A percentile compares a stretch with the other conserved stretches of the same genome.
These are phyloP conservation scores for Campaea margaritaria DNA, from an alignment of 2,888 invertebrate genomes.

Conservation along the genomic window DNA sequence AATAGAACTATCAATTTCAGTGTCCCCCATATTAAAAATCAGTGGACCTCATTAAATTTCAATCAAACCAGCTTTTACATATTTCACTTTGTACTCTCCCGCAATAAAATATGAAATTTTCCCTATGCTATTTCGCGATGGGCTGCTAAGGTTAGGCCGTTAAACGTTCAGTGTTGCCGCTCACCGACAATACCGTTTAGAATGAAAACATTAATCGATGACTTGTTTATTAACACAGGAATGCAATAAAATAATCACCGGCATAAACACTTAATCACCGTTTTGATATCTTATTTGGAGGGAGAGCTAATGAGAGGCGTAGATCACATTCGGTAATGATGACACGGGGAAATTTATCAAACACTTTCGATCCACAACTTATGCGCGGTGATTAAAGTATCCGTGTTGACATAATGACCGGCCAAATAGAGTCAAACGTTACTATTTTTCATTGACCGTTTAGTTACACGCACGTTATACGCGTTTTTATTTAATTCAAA, in stretches of 20 bases:
- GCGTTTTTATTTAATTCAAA: constrained; percentile 23
- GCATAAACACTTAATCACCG: constrained; percentile 72
- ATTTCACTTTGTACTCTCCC: constrained; percentile 27
- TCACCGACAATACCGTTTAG: constrained; percentile 60
- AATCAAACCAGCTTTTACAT: constrained; percentile 45
- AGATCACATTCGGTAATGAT: constrained; percentile 81
- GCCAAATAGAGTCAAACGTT: constrained; percentile 72
- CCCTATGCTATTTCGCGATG: constrained; percentile 54
- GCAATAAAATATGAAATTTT: constrained; percentile 45
- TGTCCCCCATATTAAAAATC: constrained; percentile 69
- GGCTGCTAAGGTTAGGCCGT: constrained; percentile 56
- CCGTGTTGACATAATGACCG: constrained; percentile 80
- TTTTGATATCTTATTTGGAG: constrained; percentile 80
- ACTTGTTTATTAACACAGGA: constrained; percentile 71
- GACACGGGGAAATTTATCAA: constrained; percentile 79
- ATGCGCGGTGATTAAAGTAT: constrained; percentile 75
- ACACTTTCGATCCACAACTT: constrained; percentile 80
- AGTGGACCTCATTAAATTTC: constrained; percentile 56
- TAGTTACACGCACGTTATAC: constrained; percentile 35
- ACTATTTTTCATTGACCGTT: constrained; percentile 62
- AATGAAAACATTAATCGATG: constrained; percentile 64
- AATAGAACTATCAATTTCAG: constrained; percentile 75
- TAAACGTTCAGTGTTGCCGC: constrained; percentile 44
- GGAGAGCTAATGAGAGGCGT: constrained; percentile 80
- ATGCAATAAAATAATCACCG: constrained; percentile 81